phyloP scores from a whole-genome alignment of 2,113 vertebrate species.

The Emydocephalus ijimae region DNA sequence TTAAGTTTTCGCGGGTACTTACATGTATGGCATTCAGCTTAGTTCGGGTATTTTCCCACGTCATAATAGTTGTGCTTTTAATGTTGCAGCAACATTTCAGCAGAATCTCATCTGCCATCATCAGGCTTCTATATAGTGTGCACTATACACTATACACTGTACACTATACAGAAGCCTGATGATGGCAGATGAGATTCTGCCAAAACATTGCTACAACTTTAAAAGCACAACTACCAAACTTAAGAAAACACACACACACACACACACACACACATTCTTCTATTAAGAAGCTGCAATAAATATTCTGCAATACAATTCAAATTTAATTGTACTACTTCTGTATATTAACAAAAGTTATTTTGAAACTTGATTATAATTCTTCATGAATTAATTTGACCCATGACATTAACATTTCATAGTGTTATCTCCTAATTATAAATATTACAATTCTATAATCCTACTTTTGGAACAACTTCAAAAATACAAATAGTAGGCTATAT shows the following conservation, averaged over 20 bases:
- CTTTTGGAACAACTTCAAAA: slow-evolving; percentile 50
- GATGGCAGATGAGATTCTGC: too few relatives aligned
- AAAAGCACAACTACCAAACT: too few relatives aligned
- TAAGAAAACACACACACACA: background rate
- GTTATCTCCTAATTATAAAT: slow-evolving; percentile 17
- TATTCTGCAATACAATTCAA: background rate
- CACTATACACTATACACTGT: too few relatives aligned
- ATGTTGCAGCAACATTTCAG: too few relatives aligned
- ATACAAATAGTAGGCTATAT: slow-evolving; percentile 44
- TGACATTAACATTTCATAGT: slow-evolving; percentile 41
- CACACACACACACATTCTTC: background rate
- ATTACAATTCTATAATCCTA: slow-evolving; percentile 32
- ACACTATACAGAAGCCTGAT: too few relatives aligned
- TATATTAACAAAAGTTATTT: slow-evolving; percentile 28
- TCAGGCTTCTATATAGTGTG: too few relatives aligned
- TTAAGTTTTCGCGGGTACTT: too few relatives aligned
- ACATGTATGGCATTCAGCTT: too few relatives aligned
- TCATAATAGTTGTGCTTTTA: too few relatives aligned
- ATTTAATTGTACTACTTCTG: slow-evolving; percentile 20
- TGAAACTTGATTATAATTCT: slow-evolving; percentile 22
- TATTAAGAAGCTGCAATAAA: slow-evolving; percentile 10
- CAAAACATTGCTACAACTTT: too few relatives aligned
- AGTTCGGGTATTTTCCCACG: too few relatives aligned
- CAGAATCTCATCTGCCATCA: too few relatives aligned
- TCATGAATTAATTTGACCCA: slow-evolving; percentile 38